Conservation (phyloP, 2,113 vertebrate genomes). For the Gracilinanus agilis region DNA sequence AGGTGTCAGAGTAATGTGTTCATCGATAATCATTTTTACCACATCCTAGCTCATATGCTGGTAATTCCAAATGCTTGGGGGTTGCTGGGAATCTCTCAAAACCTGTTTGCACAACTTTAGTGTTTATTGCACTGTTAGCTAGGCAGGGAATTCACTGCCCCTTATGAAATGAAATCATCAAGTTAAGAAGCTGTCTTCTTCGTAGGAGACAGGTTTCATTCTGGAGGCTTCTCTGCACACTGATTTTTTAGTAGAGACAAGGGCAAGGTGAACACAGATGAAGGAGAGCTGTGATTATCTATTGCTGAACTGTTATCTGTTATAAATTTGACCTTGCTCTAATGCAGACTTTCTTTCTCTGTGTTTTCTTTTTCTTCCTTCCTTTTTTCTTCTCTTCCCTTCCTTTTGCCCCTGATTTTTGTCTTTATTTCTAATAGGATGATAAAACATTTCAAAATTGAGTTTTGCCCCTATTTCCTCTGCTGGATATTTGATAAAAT, state of each 20-base stretch:
- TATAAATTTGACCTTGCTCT: neutral
- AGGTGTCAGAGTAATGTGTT: neutral
- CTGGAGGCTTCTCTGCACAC: neutral
- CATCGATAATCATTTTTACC: neutral
- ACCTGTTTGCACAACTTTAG: neutral
- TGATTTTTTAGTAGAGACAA: neutral
- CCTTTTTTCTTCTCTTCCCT: neutral
- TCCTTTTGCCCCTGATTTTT: neutral
- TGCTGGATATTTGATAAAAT: neutral
- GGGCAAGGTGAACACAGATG: neutral
- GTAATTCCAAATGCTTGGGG: neutral
- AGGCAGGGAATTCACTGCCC: neutral
- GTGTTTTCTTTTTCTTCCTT: neutral
- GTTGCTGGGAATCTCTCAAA: slow-evolving; percentile 4
- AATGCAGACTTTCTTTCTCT: neutral
- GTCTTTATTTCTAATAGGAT: neutral
- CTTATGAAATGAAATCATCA: neutral
- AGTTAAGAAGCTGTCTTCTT: neutral
- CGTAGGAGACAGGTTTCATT: neutral
- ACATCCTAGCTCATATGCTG: neutral
- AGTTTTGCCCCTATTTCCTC: neutral
- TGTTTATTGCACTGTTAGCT: neutral
- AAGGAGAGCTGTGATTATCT: neutral
- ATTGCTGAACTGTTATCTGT: neutral
- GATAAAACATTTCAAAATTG: neutral